These are phyloP conservation scores for Heliconius melpomene DNA, from an alignment of 1,140 invertebrate genomes.

Conservation along the genomic window DNA sequence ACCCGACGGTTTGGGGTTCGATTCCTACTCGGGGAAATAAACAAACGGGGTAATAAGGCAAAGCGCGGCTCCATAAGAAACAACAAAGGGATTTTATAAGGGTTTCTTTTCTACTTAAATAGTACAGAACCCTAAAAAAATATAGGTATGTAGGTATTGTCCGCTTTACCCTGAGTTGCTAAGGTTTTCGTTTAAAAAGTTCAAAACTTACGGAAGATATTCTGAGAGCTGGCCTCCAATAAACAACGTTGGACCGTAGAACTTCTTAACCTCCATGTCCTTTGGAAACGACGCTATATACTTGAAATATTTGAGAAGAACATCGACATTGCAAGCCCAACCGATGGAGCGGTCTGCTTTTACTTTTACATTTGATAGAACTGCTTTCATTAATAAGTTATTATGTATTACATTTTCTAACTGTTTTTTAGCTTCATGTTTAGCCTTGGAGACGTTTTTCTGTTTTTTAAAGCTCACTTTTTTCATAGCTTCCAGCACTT, in stretches of 20 bases:
- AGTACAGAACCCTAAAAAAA: too few relatives aligned
- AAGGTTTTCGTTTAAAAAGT: neutral
- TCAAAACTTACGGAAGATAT: constrained; percentile 59
- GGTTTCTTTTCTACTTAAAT: too few relatives aligned
- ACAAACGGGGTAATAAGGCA: too few relatives aligned
- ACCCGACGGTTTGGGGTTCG: too few relatives aligned
- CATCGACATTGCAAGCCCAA: constrained; percentile 62
- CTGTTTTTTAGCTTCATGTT: constrained; percentile 46
- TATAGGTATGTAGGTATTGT: neutral
- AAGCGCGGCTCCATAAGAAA: too few relatives aligned
- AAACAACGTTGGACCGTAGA: constrained; percentile 57
- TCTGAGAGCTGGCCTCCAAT: constrained; percentile 62
- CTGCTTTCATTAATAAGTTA: constrained; percentile 46
- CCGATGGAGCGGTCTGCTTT: constrained; percentile 53
- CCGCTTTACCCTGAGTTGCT: neutral
- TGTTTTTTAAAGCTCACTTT: constrained; percentile 53
- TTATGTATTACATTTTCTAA: constrained; percentile 49
- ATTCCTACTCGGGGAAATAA: too few relatives aligned
- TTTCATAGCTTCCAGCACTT: constrained; percentile 83
- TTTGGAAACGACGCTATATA: constrained; percentile 54
- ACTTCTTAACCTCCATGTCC: constrained; percentile 46
- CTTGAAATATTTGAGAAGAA: constrained; percentile 56
- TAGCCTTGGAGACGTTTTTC: constrained; percentile 47
- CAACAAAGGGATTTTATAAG: too few relatives aligned
- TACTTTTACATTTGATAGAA: constrained; percentile 56